Percentiles rank a stretch among this genome's conserved stretches.
These are phyloP conservation scores for Ferrisia virgata DNA, from an alignment of 2,888 invertebrate species.

Conservation along the genomic window DNA sequence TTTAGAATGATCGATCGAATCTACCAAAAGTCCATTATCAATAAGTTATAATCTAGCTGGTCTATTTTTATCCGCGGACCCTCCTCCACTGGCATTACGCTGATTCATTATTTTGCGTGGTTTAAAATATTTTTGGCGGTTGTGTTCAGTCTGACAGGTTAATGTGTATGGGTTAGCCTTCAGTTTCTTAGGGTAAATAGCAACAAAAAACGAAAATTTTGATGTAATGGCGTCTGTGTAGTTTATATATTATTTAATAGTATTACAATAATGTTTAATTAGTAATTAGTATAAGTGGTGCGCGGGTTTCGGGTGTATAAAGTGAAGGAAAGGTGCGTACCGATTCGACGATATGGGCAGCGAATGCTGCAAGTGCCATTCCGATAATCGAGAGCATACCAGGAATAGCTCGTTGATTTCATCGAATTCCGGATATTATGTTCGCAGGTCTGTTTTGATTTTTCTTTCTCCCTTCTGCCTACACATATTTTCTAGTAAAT, in stretches of 20 bases:
- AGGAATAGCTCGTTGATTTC: constrained; percentile 35
- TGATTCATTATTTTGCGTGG: constrained; percentile 41
- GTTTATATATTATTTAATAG: background rate
- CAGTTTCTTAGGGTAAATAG: constrained; percentile 31
- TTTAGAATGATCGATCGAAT: background rate
- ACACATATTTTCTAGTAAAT: too few relatives aligned
- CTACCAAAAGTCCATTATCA: constrained; percentile 21
- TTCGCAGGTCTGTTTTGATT: constrained; percentile 27
- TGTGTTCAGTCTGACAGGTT: constrained; percentile 41
- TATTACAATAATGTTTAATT: background rate
- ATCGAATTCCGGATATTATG: constrained; percentile 27
- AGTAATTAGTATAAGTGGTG: background rate
- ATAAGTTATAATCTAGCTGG: constrained; percentile 42
- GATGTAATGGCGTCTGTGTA: background rate
- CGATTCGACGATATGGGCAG: constrained; percentile 56
- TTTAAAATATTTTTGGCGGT: constrained; percentile 45
- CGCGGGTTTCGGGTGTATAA: background rate
- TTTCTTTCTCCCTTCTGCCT: background rate
- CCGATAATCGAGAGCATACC: constrained; percentile 52
- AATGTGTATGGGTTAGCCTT: constrained; percentile 38
- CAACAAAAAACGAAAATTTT: constrained; percentile 15
- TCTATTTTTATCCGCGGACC: constrained; percentile 36
- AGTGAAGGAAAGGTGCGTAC: background rate
- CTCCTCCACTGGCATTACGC: constrained; percentile 29
- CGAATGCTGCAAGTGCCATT: constrained; percentile 62